Evolutionary conservation across 1,140 invertebrate genomes (phyloP), one percentile per base, ranked within the genome.

Genomic region (Ectropis grisescens): DNA sequence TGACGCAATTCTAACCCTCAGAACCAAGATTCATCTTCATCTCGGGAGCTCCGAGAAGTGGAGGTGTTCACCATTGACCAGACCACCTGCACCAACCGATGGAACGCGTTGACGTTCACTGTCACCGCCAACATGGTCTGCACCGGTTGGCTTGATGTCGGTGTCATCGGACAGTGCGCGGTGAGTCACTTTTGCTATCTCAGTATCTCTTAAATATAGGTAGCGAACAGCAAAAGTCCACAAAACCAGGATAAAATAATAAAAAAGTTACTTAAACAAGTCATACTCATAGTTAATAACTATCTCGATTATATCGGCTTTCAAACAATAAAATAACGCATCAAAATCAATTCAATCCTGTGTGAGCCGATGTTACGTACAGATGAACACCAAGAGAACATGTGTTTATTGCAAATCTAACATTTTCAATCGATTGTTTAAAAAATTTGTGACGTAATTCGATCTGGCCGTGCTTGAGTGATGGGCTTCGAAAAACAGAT

Each of bases 121-220:
- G 47, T 72, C 11, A 58, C 53, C 2, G 28, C 35, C 23, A 42
- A 47, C 31, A 61, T 67, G 56, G 12, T 74, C n/a, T 74, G 69
- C 25, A 55, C 58, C 10, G 66, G 66, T 0, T 70, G 57, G 54
- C 44, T 67, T 0, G 66, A 70, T n/a, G 64, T 70, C 0, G 69
- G 69, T 2, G 44, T 62, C 3, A 34, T 49, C 7, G 69, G 65
- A 44, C 66, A 70, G 25, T 74, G 69, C 16, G 15, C 49, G 55
- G 66, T 70, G 41, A 47, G 23, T 15, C n/a, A n/a, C n/a, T n/a
- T n/a, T n/a, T n/a, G n/a, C n/a, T n/a, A n/a, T n/a, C n/a, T n/a
- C n/a, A n/a, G n/a, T n/a, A n/a, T n/a, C n/a, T n/a, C 11, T 22
- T 22, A 22, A 22, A 22, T 9, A 9, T 22, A 22, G 19, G 19